Evolutionary conservation across 2,113 vertebrate genomes (phyloP).

Genomic region (Synodontis membranacea): DNA sequence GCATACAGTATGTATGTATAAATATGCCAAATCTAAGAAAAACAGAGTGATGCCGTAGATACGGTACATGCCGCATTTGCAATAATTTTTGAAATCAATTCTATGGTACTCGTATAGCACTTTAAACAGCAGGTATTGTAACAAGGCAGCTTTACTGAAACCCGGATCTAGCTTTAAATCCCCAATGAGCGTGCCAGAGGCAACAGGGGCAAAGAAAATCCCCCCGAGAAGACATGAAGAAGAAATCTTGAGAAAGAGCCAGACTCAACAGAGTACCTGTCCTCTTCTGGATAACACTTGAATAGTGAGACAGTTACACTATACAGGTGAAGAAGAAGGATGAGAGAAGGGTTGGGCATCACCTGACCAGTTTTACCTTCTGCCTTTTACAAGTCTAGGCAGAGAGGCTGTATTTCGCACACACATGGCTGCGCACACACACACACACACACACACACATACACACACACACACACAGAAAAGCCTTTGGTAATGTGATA

Average conservation of each 20-base stretch:
- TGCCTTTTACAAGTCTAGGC: slow-evolving; percentile 20
- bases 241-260: background rate
- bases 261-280: background rate
- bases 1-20: too few species aligned
- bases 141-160: background rate
- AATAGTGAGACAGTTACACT: background rate
- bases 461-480: background rate
- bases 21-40: background rate
- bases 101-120: background rate
- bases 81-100: background rate
- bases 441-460: background rate
- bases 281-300: background rate
- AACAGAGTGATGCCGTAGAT: background rate
- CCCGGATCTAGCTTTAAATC: background rate
- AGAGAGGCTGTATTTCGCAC: background rate
- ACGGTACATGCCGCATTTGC: background rate
- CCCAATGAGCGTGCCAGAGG: background rate
- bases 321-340: background rate
- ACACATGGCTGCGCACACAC: background rate
- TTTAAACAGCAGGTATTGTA: background rate
- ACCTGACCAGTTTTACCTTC: slow-evolving; percentile 30
- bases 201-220: background rate
- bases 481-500: slow-evolving; percentile 8
- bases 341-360: slow-evolving; percentile 29
- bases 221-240: background rate